These are phyloP conservation scores for Eolophus roseicapilla DNA, from an alignment of 2,113 vertebrate genomes.

Conservation along the genomic window DNA sequence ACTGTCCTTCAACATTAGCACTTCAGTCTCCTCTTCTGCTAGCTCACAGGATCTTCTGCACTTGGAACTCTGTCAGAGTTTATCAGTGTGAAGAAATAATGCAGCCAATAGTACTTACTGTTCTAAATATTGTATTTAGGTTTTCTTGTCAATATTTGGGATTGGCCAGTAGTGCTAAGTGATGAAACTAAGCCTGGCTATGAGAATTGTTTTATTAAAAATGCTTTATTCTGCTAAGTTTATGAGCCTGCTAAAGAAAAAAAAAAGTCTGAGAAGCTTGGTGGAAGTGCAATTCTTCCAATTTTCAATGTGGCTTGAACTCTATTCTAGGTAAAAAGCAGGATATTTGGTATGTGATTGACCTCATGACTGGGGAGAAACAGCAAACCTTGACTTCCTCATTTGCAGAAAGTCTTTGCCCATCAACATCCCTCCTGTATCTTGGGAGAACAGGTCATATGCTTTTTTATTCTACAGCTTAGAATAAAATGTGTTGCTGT, in stretches of 20 bases:
- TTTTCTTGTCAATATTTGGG: not conserved
- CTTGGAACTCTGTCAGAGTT: not conserved
- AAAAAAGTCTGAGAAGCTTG: not conserved
- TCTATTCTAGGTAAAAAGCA: constrained; percentile 91
- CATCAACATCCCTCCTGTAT: constrained; percentile 93
- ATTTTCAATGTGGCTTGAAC: not conserved
- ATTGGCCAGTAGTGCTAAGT: not conserved
- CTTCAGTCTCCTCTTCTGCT: not conserved
- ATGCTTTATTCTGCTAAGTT: not conserved
- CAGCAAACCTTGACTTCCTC: constrained; percentile 95
- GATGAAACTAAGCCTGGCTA: not conserved
- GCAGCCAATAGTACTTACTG: not conserved
- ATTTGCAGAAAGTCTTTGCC: constrained; percentile 92
- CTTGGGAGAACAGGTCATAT: constrained; percentile 91
- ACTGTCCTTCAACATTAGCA: not conserved
- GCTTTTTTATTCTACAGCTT: not conserved
- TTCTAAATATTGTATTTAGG: not conserved
- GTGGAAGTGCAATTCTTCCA: not conserved
- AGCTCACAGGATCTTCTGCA: not conserved
- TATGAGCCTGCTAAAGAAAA: not conserved
- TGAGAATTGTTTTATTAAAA: not conserved
- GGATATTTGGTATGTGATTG: constrained; percentile 95
- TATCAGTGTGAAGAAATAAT: not conserved
- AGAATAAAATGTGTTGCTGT: not conserved
- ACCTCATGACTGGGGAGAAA: constrained; percentile 95